Conservation (phyloP, 2,113 vertebrate species). For the Ariopsis seemanni region DNA sequence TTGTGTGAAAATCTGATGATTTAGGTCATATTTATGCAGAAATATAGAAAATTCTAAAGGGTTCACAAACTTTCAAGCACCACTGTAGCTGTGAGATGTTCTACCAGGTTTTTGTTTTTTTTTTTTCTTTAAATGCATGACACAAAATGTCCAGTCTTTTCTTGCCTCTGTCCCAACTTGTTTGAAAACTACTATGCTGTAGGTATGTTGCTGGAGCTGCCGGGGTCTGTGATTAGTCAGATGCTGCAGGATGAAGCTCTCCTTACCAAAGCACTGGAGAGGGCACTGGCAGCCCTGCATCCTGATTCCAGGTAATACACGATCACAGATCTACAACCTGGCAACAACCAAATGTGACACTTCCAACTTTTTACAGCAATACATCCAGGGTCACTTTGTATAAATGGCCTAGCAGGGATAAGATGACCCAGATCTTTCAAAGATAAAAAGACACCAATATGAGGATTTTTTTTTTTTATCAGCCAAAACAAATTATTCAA, state of each 20-base stretch:
- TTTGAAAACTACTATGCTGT: not conserved
- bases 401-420: not conserved
- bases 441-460: not conserved
- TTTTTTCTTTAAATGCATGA: too few relatives aligned
- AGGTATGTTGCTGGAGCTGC: conserved; percentile 80
- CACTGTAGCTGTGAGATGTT: too few relatives aligned
- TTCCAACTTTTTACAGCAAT: not conserved
- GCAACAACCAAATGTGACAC: not conserved
- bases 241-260: conserved; percentile 72
- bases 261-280: conserved; percentile 68
- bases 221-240: conserved; percentile 65
- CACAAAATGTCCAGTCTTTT: too few relatives aligned
- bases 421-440: not conserved
- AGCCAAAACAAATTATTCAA: not conserved
- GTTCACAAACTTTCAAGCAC: too few relatives aligned
- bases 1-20: too few relatives aligned
- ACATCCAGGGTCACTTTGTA: not conserved
- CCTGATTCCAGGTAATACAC: conserved; percentile 40
- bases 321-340: not conserved
- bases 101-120: too few relatives aligned
- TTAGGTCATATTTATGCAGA: too few relatives aligned
- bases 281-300: conserved; percentile 70
- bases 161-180: too few relatives aligned
- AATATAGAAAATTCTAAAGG: too few relatives aligned
- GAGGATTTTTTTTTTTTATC: not conserved